Evolutionary conservation across 2,113 vertebrate genomes (phyloP), one percentile per base, ranked within the genome.

Genomic region (Aplodontia rufa): DNA sequence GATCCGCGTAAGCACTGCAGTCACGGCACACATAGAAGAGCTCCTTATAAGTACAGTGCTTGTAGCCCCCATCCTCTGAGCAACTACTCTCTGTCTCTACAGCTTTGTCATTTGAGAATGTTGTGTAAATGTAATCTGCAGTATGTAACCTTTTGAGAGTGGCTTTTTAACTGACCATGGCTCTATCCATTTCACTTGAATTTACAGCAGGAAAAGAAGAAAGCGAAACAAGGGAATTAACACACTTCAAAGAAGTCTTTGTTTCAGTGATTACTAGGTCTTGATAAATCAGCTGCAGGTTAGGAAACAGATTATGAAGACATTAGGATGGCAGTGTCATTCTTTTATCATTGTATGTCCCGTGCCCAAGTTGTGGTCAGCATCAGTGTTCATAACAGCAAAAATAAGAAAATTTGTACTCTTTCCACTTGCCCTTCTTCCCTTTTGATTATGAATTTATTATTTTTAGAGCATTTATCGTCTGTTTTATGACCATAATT

Each of bases 101-200:
- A 72, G 51, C 72, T 87, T 51, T 90, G 74, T 78, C 69, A 60
- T 83, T 93, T 64, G 78, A 90, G 69, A 81, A 60, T 76, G 40
- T 35, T 83, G 10, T 19, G 17, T 60, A n/a, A 53, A 69, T 76
- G 7, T 69, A 85, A 66, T 80, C 47, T 79, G 66, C 7, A 75
- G 37, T 55, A 20, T 82, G 30, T 78, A 55, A 90, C 22, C 76
- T 87, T 92, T 85, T 60, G 76, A 72, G 42, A 10, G 22, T 26
- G 22, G 42, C n/a, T 88, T 68, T 71, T 83, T 51, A 35, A 72
- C 40, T 53, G 22, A 84, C 8, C 64, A 28, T 55, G 45, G 37
- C 37, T 62, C 51, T 51, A 2, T 53, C 53, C 1, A 13, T 87
- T n/a, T 78, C 53, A 60, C 49, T 83, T 95, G 37, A 69, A 85